Conservation (phyloP, 2,797 vertebrate genomes). For the Cryptoprocta ferox region DNA sequence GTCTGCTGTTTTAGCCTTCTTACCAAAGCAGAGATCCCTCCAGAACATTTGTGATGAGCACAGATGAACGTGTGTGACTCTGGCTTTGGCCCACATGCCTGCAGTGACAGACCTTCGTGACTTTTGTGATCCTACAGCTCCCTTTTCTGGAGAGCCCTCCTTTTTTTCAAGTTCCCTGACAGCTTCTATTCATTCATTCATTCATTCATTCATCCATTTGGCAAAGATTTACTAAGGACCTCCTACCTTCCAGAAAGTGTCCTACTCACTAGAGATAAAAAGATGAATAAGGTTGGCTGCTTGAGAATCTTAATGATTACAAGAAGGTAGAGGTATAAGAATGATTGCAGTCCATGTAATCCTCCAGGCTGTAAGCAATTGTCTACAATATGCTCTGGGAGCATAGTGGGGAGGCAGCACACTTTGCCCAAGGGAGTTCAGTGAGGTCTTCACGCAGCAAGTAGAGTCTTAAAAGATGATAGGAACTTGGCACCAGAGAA, state of each 20-base stretch:
- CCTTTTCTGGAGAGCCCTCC: neutral
- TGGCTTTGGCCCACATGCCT: neutral
- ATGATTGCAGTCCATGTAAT: neutral
- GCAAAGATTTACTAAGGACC: neutral
- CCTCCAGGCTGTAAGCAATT: neutral
- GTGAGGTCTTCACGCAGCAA: neutral
- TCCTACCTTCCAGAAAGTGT: neutral
- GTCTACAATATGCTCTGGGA: neutral
- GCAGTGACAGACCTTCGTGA: neutral
- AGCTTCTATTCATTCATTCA: neutral
- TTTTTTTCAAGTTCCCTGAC: neutral
- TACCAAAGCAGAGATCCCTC: neutral
- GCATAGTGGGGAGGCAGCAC: neutral
- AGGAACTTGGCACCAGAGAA: neutral
- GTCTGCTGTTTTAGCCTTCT: neutral
- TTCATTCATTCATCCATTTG: neutral
- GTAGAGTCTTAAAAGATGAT: neutral
- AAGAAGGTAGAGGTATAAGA: neutral
- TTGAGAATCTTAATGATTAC: neutral
- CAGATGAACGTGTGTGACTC: neutral
- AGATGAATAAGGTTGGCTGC: neutral
- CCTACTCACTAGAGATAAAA: neutral
- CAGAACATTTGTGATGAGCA: neutral
- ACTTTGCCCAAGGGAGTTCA: neutral
- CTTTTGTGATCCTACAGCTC: neutral